Conservation (phyloP, 1,140 invertebrate genomes). For the Calephelis virginiensis region DNA sequence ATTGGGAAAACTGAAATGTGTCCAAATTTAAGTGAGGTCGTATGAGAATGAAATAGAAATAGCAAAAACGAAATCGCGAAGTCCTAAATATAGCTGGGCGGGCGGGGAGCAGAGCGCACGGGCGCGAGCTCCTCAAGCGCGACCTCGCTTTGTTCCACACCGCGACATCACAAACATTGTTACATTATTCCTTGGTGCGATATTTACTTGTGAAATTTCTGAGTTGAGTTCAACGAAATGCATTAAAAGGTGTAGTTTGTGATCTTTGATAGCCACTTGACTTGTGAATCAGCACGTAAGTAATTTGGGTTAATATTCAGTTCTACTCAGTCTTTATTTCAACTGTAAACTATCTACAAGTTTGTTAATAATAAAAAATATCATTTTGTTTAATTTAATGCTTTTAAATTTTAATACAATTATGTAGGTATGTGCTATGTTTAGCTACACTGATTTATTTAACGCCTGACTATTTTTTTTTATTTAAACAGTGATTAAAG, state of each 20-base stretch:
- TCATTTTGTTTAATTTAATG: too few species aligned
- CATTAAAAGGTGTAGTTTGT: neutral
- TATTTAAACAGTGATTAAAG: too few species aligned
- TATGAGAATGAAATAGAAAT: conserved; percentile 73
- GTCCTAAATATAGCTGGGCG: conserved; percentile 70
- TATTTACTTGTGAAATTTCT: neutral
- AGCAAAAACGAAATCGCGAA: conserved; percentile 72
- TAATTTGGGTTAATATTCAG: neutral
- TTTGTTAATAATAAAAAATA: neutral
- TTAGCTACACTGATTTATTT: too few species aligned
- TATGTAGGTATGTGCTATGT: too few species aligned
- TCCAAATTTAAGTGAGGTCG: conserved; percentile 60
- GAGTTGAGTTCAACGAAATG: neutral
- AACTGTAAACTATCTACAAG: neutral
- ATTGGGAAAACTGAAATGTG: conserved; percentile 20
- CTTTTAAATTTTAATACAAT: too few species aligned
- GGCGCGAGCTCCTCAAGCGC: conserved; percentile 33
- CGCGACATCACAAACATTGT: conserved; percentile 18
- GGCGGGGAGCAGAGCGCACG: conserved; percentile 44
- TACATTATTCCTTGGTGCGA: neutral
- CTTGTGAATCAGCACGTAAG: conserved; percentile 9
- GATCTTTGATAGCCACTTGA: neutral
- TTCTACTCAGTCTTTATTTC: neutral
- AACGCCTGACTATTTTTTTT: too few species aligned
- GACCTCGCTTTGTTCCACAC: conserved; percentile 52